These are phyloP conservation scores for Forbesichthys agassizii DNA, from an alignment of 2,113 vertebrate genomes.

Conservation along the genomic window DNA sequence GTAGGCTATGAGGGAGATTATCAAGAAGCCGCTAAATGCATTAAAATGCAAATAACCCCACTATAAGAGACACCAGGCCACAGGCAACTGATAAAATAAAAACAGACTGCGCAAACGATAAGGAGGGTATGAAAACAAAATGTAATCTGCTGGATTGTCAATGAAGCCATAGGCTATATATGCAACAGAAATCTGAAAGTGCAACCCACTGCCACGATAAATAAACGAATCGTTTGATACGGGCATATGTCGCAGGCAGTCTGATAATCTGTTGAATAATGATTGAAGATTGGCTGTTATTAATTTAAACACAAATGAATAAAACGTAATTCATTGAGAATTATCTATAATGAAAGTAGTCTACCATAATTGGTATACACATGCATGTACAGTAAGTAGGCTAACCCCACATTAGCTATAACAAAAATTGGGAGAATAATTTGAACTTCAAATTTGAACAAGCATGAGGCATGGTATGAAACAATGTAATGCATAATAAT, in stretches of 20 bases:
- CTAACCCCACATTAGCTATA: no score
- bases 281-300: not conserved
- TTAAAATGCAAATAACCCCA: not conserved
- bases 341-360: no score
- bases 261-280: not conserved
- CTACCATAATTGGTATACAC: no score
- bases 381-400: no score
- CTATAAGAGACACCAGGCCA: not conserved
- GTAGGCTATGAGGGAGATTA: not conserved
- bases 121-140: not conserved
- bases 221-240: not conserved
- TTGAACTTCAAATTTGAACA: no score
- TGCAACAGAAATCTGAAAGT: not conserved
- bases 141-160: not conserved
- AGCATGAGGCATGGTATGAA: no score
- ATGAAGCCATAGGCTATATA: not conserved
- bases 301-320: no score
- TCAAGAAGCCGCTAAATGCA: not conserved
- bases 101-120: not conserved
- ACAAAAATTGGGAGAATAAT: no score
- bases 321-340: no score
- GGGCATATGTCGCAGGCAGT: not conserved
- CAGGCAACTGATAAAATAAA: not conserved
- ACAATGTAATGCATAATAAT: no score
- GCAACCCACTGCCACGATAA: no score